These are phyloP conservation scores for Apteryx mantelli DNA, from an alignment of 2,113 vertebrate species.

Conservation along the genomic window DNA sequence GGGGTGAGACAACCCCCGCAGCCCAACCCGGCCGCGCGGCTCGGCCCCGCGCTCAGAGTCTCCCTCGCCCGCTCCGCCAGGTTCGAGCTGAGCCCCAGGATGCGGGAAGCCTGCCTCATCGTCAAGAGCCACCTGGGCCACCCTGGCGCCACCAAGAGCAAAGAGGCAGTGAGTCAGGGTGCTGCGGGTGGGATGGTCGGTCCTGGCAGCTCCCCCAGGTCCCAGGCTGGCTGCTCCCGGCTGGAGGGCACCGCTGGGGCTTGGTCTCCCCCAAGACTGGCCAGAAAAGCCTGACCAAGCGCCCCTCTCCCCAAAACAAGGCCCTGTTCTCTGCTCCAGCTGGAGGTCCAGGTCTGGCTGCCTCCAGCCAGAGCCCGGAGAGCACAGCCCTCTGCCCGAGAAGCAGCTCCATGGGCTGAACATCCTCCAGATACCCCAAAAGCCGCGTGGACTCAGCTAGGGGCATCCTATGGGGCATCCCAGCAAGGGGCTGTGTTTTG, in stretches of 20 bases:
- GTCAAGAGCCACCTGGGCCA: conserved; percentile 88
- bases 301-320: not conserved
- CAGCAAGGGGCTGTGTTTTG: not conserved
- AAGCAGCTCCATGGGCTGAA: too few species aligned
- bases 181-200: not conserved
- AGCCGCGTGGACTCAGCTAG: rapidly evolving
- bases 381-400: too few species aligned
- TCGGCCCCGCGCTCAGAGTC: rapidly evolving
- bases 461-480: not conserved
- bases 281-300: not conserved
- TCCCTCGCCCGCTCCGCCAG: conserved; percentile 52
- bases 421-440: not conserved
- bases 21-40: too few species aligned
- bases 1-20: too few species aligned
- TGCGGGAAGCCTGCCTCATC: conserved; percentile 90
- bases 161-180: conserved; percentile 85
- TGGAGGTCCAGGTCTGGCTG: too few species aligned
- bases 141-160: conserved; percentile 75
- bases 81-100: conserved; percentile 91
- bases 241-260: rapidly evolving
- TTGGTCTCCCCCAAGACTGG: not conserved
- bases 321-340: not conserved
- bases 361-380: too few species aligned
- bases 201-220: too few species aligned
- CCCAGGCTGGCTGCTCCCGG: not conserved